Conservation (phyloP, 2,888 invertebrate genomes). For the Heliconius aoede region DNA sequence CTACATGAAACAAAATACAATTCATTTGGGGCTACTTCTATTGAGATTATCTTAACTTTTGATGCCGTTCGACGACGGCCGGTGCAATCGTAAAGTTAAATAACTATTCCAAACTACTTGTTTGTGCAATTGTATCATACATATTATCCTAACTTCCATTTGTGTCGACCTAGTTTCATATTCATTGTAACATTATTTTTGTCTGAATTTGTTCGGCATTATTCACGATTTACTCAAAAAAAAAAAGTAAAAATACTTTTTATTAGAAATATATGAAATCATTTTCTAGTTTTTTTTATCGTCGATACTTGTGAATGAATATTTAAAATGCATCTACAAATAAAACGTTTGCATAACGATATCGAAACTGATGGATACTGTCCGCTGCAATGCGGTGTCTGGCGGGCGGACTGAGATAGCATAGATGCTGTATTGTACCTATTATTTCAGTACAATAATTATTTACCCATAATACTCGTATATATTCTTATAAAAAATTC, state of each 20-base stretch:
- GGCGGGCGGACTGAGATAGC: constrained; percentile 2
- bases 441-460: background rate
- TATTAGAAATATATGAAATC: background rate
- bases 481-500: background rate
- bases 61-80: background rate
- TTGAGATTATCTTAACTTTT: constrained; percentile 10
- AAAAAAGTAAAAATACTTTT: too few species aligned
- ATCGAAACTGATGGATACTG: constrained; percentile 38
- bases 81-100: constrained; percentile 15
- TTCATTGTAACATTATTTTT: background rate
- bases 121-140: constrained; percentile 9
- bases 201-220: background rate
- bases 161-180: background rate
- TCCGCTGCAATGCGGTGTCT: constrained; percentile 41
- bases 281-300: constrained; percentile 8
- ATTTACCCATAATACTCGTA: background rate
- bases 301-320: background rate
- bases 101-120: constrained; percentile 17
- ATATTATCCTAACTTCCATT: constrained; percentile 6
- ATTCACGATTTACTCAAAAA: background rate
- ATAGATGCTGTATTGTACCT: background rate
- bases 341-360: constrained; percentile 34
- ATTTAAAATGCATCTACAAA: constrained; percentile 33
- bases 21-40: background rate
- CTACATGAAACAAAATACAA: background rate